These are phyloP conservation scores for Euborellia annulipes DNA, from an alignment of 1,140 invertebrate genomes.

Conservation along the genomic window DNA sequence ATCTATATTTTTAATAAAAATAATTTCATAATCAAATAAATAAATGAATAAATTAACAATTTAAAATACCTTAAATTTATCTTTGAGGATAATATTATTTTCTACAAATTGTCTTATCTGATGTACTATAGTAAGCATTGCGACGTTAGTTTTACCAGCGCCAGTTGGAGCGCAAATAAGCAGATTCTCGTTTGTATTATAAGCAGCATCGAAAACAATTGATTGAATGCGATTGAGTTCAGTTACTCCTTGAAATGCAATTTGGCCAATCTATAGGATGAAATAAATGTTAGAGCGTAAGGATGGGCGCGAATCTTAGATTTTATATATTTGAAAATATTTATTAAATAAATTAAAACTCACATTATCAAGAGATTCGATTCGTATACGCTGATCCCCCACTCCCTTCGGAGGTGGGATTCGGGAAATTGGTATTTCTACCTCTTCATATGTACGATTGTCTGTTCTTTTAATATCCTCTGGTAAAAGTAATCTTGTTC, in stretches of 20 bases:
- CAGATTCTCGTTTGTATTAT: conserved; percentile 93
- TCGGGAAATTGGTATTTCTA: conserved; percentile 66
- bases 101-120: conserved; percentile 75
- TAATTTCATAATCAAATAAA: conserved; percentile 7
- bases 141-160: conserved; percentile 97
- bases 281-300: neutral
- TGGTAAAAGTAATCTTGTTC: conserved; percentile 62
- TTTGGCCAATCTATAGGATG: conserved; percentile 48
- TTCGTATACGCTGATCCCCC: conserved; percentile 49
- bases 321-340: neutral
- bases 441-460: conserved; percentile 65
- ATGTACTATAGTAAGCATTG: conserved; percentile 81
- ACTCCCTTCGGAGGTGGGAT: conserved; percentile 42
- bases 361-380: conserved; percentile 64
- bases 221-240: conserved; percentile 88
- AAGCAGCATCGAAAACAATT: conserved; percentile 88
- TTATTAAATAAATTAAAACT: conserved; percentile 9
- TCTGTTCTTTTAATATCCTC: conserved; percentile 55
- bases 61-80: conserved; percentile 77
- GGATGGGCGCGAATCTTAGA: neutral
- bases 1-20: conserved; percentile 40
- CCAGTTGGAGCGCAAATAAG: conserved; percentile 92
- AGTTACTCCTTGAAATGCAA: conserved; percentile 75
- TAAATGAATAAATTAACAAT: conserved; percentile 4
- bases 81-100: conserved; percentile 62